Base-by-base conservation (phyloP, 2,797 vertebrate genomes). In the Halcyon badia region DNA sequence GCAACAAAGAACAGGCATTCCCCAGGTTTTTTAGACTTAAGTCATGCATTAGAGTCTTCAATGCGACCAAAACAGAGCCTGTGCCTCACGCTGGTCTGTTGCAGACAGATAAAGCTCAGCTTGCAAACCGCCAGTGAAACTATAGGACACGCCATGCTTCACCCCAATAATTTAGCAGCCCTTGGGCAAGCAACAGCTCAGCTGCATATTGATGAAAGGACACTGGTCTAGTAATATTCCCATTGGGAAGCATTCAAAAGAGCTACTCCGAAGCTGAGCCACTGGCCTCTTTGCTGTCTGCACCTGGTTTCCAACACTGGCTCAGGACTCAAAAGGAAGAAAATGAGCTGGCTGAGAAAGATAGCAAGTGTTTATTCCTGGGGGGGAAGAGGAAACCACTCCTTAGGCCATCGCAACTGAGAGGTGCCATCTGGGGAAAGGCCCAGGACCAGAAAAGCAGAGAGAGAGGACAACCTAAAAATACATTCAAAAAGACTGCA, bases 121-220 rank as follows among this genome's bases (percentile, higher is more conserved):
- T 83, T 83, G 65, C 61, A 89, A 89, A 30, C 35, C 28, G 28
- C 33, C n/a, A 73, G 39, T 80, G 66, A 87, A 94, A 48, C 39
- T 75, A 49, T 24, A 61, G 60, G 61, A 90, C 28, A 57, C 61
- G 52, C 31, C 33, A 28, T 0, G 14, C 42, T 86, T 96, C 79
- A 89, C 75, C 76, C 90, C 92, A 92, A 25, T 82, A 94, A 94
- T 86, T 89, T 51, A 93, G 44, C 69, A 88, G 75, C 51, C 75
- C 85, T 60, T 83, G 52, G 86, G 89, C 91, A 87, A 83, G 51
- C 51, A 82, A n/a, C 48, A 96, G 44, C 61, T 94, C 81, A 85
- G 86, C 77, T 82, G 48, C 72, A 57, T 86, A 65, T 37, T 82
- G 92, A 88, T 92, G 60, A 94, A 82, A 94, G 85, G 81, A 58